These are phyloP conservation scores for Monopterus albus DNA, from an alignment of 2,113 vertebrate species.

Conservation along the genomic window DNA sequence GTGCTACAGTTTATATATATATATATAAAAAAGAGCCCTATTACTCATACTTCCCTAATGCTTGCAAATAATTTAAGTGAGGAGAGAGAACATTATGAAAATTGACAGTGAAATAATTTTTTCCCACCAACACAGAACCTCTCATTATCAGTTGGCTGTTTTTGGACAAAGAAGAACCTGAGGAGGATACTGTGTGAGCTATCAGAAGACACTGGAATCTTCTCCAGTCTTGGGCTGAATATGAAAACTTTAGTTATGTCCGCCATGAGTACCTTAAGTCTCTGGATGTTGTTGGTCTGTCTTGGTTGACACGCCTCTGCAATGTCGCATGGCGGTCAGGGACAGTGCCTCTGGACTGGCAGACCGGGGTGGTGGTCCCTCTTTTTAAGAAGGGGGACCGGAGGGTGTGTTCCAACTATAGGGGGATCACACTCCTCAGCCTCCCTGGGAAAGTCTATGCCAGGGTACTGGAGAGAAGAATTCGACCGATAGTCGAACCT, in stretches of 20 bases:
- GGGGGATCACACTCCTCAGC: no score
- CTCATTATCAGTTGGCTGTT: background rate
- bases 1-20: constrained; percentile 57
- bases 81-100: constrained; percentile 10
- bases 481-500: no score
- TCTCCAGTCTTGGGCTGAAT: constrained; percentile 9
- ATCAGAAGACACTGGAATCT: background rate
- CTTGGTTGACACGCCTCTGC: no score
- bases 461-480: no score
- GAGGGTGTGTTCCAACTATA: no score
- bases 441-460: no score
- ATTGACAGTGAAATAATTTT: constrained; percentile 5
- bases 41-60: constrained; percentile 37
- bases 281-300: no score
- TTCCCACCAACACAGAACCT: background rate
- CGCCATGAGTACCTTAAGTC: no score
- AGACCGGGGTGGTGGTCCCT: no score
- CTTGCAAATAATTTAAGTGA: constrained; percentile 23
- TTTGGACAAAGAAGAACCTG: background rate
- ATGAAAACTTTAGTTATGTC: constrained; percentile 15
- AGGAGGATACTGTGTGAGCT: constrained; percentile 2
- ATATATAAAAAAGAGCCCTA: constrained; percentile 49
- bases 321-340: no score
- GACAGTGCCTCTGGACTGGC: no score
- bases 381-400: no score